These are phyloP conservation scores for Axis porcinus DNA, from an alignment of 2,113 vertebrate species.

Conservation along the genomic window DNA sequence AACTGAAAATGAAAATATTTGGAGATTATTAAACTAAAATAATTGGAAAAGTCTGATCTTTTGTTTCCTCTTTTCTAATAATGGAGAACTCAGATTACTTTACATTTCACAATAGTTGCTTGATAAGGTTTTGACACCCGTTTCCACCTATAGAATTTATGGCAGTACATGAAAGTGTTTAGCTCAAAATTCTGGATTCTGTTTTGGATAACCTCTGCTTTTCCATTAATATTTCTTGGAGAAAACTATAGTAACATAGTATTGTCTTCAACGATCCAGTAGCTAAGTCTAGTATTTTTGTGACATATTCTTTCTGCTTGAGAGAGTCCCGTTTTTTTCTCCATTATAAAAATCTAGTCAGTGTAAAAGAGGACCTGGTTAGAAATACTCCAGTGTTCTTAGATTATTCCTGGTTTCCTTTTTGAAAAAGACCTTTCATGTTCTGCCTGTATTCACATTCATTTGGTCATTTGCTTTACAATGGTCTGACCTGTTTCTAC, in stretches of 20 bases:
- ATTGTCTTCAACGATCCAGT: background rate
- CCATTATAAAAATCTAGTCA: background rate
- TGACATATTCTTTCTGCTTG: background rate
- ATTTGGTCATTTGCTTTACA: constrained; percentile 46
- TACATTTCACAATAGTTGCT: background rate
- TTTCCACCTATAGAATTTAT: background rate
- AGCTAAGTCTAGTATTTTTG: background rate
- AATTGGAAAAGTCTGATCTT: background rate
- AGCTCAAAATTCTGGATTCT: background rate
- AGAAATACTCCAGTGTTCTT: background rate
- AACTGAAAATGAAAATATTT: constrained; percentile 1
- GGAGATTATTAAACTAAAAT: background rate
- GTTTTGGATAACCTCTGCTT: background rate
- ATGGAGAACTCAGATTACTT: background rate
- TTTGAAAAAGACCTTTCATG: background rate
- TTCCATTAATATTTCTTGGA: background rate
- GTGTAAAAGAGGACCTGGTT: background rate
- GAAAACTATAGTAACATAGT: background rate
- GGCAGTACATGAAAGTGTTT: background rate
- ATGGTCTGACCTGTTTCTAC: constrained; percentile 46
- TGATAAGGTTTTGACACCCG: background rate
- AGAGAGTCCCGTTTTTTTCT: background rate
- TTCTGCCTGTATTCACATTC: background rate
- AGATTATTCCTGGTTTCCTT: background rate
- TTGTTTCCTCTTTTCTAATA: background rate